These are phyloP conservation scores for Macrobrachium nipponense DNA, from an alignment of 1,140 invertebrate species.

Conservation along the genomic window DNA sequence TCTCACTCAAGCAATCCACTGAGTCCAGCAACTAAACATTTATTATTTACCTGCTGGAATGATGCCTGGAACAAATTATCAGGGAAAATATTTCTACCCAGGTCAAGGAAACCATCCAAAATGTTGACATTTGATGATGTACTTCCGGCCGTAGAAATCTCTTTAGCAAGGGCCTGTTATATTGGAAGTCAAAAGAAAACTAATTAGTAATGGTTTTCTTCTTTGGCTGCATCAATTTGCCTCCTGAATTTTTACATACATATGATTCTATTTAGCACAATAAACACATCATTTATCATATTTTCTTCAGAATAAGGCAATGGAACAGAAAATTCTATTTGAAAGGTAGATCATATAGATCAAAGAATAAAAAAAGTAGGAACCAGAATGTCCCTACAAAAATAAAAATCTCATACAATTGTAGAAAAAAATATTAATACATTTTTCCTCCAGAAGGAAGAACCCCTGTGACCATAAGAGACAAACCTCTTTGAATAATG, in stretches of 20 bases:
- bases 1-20: too few species aligned
- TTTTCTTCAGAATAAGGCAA: too few species aligned
- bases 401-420: not conserved
- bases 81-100: slow-evolving; percentile 86
- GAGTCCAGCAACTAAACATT: too few species aligned
- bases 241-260: too few species aligned
- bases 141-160: not conserved
- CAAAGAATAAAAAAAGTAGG: too few species aligned
- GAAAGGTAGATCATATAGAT: too few species aligned
- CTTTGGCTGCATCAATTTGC: too few species aligned
- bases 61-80: slow-evolving; percentile 87
- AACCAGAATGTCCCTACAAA: too few species aligned
- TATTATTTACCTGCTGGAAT: slow-evolving; percentile 43
- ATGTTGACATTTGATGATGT: slow-evolving; percentile 74
- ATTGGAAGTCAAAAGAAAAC: not conserved
- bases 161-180: slow-evolving; percentile 37
- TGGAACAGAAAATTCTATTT: too few species aligned
- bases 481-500: slow-evolving; percentile 67
- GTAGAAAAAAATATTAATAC: not conserved
- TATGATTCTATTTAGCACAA: too few species aligned
- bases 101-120: slow-evolving; percentile 85
- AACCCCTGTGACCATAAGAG: not conserved
- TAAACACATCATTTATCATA: too few species aligned
- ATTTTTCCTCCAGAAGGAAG: not conserved
- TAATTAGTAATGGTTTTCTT: too few species aligned